Base-by-base conservation (phyloP, 2,888 invertebrate species). In the Dioctria rufipes region DNA sequence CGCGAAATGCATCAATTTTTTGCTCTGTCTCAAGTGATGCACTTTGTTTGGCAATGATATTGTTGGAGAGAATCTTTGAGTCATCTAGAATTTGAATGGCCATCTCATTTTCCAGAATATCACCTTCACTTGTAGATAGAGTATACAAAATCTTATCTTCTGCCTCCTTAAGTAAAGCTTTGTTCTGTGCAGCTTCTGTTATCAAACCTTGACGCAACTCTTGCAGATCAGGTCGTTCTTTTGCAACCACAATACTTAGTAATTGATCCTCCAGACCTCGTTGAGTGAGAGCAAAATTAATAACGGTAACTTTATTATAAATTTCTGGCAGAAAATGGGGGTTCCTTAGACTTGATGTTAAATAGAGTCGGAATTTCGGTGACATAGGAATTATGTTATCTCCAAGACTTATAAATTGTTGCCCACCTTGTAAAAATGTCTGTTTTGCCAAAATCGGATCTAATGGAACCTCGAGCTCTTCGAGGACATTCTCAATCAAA, bases 141-240 rank as follows among this genome's bases (percentile, higher is more conserved):
- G 96, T 97, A 85, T 93, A 92, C 69, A 98, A 90, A 85, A 98
- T 97, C 89, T 94, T 95, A 86, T 97, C 95, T 89, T 98, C 97
- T 40, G 96, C 95, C 87, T 95, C 93, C 86, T 95, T 94, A 58
- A 98, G 88, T 3, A 95, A 94, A 80, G 94, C 92, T 86, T 93
- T 93, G 87, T 98, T 97, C 84, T 93, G 92, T 0, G 96, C 95
- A 61, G 93, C 94, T 54, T 94, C 93, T 6, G 95, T 92, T 11
- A 96, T 94, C 58, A 97, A 90, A 77, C 93, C 93, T 78, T 96
- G 94, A 37, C 96, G 91, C 58, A 94, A 91, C 86, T 96, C 95
- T 86, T 97, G 97, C 37, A 97, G 90, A 85, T 97, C 96, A 0
- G 97, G 96, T 1, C 96, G 90, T 88, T 98, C 97, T 87, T 96